Percentiles rank a stretch among this genome's conserved stretches.
Conservation (phyloP, 2,797 vertebrate genomes). For the Heterohyrax brucei region DNA sequence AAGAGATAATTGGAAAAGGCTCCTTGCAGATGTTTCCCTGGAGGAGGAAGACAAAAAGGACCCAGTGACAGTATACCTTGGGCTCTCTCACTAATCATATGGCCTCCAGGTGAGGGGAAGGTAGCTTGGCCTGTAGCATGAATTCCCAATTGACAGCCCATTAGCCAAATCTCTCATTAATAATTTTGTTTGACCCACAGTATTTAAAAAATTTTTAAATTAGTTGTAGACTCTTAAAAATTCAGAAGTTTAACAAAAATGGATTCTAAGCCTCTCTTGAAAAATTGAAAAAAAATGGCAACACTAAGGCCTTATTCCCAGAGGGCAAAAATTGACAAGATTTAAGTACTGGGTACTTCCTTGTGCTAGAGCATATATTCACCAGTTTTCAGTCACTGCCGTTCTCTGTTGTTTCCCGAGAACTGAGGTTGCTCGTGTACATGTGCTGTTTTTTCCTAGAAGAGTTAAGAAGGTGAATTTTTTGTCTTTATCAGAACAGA, state of each 20-base stretch:
- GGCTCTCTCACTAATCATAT: slow-evolving; percentile 1
- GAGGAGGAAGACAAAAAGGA: slow-evolving; percentile 40
- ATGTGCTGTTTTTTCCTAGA: slow-evolving; percentile 26
- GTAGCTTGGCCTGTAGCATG: not conserved
- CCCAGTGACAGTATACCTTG: not conserved
- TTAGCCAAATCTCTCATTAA: slow-evolving; percentile 53
- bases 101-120: not conserved
- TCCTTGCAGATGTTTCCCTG: not conserved
- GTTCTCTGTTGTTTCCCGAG: not conserved
- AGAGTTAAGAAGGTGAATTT: slow-evolving; percentile 23
- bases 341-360: not conserved
- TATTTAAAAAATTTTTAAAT: slow-evolving; percentile 55
- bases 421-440: not conserved
- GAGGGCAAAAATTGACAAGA: slow-evolving; percentile 28
- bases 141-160: not conserved
- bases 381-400: not conserved
- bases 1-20: slow-evolving; percentile 37
- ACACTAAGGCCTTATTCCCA: not conserved
- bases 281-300: not conserved
- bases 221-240: slow-evolving; percentile 52
- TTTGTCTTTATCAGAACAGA: not conserved
- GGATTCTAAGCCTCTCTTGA: slow-evolving; percentile 21
- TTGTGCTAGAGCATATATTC: slow-evolving; percentile 32
- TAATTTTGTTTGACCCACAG: slow-evolving; percentile 47
- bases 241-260: slow-evolving; percentile 34